phyloP scores from a whole-genome alignment of 2,113 vertebrate genomes.

The Calidris pugnax region DNA sequence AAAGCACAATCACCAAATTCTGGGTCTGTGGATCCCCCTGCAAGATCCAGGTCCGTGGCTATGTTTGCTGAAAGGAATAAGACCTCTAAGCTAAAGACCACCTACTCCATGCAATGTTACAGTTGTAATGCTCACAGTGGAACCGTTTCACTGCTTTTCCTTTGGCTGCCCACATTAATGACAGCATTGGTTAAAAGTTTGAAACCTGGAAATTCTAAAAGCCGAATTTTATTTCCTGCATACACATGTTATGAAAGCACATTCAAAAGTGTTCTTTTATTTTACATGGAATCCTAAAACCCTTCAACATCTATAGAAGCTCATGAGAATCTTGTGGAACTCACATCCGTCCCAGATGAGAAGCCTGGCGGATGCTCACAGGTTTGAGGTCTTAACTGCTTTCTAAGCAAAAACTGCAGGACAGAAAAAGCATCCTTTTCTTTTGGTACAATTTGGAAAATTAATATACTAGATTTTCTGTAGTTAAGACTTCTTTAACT shows the following conservation, averaged over 20 bases:
- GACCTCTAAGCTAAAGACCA: background rate
- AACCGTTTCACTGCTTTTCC: background rate
- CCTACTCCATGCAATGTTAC: background rate
- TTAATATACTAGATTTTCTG: background rate
- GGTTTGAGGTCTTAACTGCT: background rate
- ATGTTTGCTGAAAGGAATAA: background rate
- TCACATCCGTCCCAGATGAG: accelerated
- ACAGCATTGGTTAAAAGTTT: background rate
- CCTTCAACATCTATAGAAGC: background rate
- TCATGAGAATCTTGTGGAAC: background rate
- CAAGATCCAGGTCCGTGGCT: background rate
- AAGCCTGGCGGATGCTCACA: background rate
- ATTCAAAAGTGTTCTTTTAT: background rate
- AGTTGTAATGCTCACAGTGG: background rate
- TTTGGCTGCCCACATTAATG: background rate
- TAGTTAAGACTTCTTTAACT: slow-evolving; percentile 49
- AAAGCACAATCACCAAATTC: background rate
- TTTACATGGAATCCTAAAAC: background rate
- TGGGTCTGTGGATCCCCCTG: background rate
- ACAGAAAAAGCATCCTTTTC: background rate
- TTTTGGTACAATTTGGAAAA: slow-evolving; percentile 23
- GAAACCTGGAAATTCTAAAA: background rate
- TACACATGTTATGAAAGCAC: background rate
- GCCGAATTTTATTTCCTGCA: background rate
- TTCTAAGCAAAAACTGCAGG: background rate